A percentile compares a stretch with the other conserved stretches of the same genome.
Evolutionary conservation across 2,113 vertebrate genomes (phyloP).

Genomic region (Osmerus eperlanus): DNA sequence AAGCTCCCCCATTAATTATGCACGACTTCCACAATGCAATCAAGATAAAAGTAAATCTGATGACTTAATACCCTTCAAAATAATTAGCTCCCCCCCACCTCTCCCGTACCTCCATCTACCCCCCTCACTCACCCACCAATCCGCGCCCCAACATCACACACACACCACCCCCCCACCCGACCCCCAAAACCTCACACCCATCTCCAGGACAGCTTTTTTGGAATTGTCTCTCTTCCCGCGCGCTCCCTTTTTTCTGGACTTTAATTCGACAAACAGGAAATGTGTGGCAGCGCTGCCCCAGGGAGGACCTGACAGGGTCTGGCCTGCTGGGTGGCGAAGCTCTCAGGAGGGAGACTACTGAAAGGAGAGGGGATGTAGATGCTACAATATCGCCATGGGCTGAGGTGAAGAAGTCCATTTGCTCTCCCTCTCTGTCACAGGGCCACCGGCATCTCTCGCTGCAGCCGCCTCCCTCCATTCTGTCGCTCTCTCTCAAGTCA

Average conservation of each 20-base stretch:
- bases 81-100: constrained; percentile 83
- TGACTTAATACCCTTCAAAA: constrained; percentile 99
- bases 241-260: constrained; percentile 51
- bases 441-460: too few relatives aligned
- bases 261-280: constrained; percentile 60
- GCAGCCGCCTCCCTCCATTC: too few relatives aligned
- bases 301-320: neutral
- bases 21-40: constrained; percentile 99
- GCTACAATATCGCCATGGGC: too few relatives aligned
- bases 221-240: constrained; percentile 48
- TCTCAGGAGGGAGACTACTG: too few relatives aligned
- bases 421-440: too few relatives aligned
- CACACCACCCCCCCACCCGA: constrained; percentile 3
- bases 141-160: neutral
- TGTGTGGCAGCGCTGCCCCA: constrained; percentile 7
- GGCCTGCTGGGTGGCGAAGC: constrained; percentile 60
- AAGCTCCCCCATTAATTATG: constrained; percentile 99
- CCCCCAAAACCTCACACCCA: constrained; percentile 52
- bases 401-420: too few relatives aligned
- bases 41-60: constrained; percentile 99
- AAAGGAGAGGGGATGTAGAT: too few relatives aligned
- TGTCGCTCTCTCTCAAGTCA: too few relatives aligned
- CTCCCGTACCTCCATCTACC: neutral
- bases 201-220: constrained; percentile 85
- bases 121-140: constrained; percentile 1